Conservation (phyloP, 2,888 invertebrate genomes). For the Encarsia formosa region DNA sequence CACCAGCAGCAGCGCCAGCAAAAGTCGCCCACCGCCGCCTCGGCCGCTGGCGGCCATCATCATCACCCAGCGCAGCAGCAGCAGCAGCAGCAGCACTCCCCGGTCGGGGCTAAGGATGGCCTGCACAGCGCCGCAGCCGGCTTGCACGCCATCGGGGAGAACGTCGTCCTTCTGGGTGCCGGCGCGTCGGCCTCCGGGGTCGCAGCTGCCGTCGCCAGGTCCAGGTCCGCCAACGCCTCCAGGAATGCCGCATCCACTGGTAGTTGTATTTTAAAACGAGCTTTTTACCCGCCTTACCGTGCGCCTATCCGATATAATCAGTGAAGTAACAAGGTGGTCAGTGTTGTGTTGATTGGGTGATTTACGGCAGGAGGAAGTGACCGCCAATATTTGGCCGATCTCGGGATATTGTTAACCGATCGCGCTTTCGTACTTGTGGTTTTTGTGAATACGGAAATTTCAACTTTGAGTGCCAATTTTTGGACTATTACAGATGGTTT, state of each 20-base stretch:
- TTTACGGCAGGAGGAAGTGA: no score
- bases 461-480: no score
- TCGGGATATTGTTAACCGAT: no score
- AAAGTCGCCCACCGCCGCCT: slow-evolving; percentile 30
- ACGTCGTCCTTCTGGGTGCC: slow-evolving; percentile 29
- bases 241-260: slow-evolving; percentile 6
- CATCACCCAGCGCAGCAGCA: slow-evolving; percentile 30
- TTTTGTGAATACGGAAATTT: no score
- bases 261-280: slow-evolving; percentile 3
- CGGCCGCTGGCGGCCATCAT: slow-evolving; percentile 12
- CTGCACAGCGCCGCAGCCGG: slow-evolving; percentile 28
- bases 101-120: neutral
- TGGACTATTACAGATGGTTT: no score
- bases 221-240: slow-evolving; percentile 23
- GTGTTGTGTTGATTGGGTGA: no score
- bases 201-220: slow-evolving; percentile 25
- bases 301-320: no score
- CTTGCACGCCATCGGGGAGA: slow-evolving; percentile 32
- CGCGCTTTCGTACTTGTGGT: no score
- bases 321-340: no score
- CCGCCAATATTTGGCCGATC: no score
- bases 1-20: slow-evolving; percentile 21
- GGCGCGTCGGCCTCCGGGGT: slow-evolving; percentile 26
- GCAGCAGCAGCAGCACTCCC: slow-evolving; percentile 21
- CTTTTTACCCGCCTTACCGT: no score